Percentiles rank a stretch among this genome's conserved stretches.
Conservation (phyloP, 2,113 vertebrate genomes). For the Hymenochirus boettgeri region DNA sequence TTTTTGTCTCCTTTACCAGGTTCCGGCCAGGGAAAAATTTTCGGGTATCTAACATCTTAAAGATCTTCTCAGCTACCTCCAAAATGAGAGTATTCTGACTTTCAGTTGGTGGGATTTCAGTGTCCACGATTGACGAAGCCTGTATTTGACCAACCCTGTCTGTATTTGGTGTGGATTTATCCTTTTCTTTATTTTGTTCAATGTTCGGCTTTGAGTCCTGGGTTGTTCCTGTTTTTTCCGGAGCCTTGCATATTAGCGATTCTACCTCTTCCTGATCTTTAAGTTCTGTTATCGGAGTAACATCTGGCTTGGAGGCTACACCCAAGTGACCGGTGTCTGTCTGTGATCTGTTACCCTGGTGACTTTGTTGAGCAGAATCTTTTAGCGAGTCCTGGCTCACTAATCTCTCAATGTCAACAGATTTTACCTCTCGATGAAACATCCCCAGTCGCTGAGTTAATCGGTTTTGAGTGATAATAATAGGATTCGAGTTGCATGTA, state of each 20-base stretch:
- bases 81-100: not conserved
- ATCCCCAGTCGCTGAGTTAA: slow-evolving; percentile 65
- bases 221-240: not conserved
- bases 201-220: not conserved
- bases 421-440: slow-evolving; percentile 71
- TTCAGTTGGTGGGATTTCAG: not conserved
- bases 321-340: not conserved
- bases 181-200: not conserved
- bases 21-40: slow-evolving; percentile 49
- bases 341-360: not conserved
- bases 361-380: not conserved
- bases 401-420: slow-evolving; percentile 64
- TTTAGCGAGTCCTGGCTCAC: slow-evolving; percentile 44
- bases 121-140: not conserved
- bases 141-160: not conserved
- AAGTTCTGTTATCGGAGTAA: slow-evolving; percentile 1
- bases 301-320: not conserved
- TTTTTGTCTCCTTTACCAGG: slow-evolving; percentile 61
- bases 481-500: slow-evolving; percentile 45
- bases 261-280: not conserved
- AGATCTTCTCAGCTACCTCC: slow-evolving; percentile 1
- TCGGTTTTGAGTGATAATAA: slow-evolving; percentile 66
- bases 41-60: not conserved
- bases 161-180: too few relatives aligned
- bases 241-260: not conserved